phyloP scores from a whole-genome alignment of 2,888 invertebrate genomes.

The Volucella zonaria region DNA sequence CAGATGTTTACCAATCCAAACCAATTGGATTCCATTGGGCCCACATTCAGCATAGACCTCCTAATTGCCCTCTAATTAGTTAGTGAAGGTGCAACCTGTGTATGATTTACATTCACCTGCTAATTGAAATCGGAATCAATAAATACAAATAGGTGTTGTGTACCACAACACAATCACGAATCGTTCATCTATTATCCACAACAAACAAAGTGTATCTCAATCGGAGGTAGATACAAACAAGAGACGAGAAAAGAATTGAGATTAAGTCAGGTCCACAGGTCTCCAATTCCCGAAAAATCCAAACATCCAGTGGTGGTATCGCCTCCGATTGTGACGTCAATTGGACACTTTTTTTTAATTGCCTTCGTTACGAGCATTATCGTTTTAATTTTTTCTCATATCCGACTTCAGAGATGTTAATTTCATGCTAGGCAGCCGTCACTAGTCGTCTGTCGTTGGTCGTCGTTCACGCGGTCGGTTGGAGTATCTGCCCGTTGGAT shows the following conservation, averaged over 20 bases:
- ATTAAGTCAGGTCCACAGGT: not conserved
- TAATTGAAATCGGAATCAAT: slow-evolving; percentile 35
- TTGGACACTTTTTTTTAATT: slow-evolving; percentile 11
- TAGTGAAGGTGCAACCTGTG: slow-evolving; percentile 12
- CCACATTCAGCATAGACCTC: slow-evolving; percentile 20
- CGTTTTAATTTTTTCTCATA: slow-evolving; percentile 8
- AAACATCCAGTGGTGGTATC: too few relatives aligned
- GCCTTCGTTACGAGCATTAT: slow-evolving; percentile 16
- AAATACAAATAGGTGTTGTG: not conserved
- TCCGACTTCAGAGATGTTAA: slow-evolving; percentile 32
- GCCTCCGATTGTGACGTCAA: slow-evolving; percentile 36
- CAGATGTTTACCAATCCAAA: slow-evolving; percentile 39
- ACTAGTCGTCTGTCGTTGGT: not conserved
- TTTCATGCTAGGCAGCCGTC: not conserved
- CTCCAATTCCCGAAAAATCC: too few relatives aligned
- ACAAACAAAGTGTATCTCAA: not conserved
- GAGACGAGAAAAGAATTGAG: not conserved
- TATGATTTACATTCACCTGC: slow-evolving; percentile 17
- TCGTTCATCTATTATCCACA: not conserved
- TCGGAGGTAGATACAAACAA: not conserved
- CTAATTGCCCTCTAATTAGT: slow-evolving; percentile 48
- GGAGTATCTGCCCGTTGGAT: not conserved
- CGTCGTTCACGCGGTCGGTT: too few relatives aligned
- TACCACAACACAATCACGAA: not conserved
- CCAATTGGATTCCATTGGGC: not conserved